Evolutionary conservation across 2,113 vertebrate genomes (phyloP).

Genomic region (Lathamus discolor): DNA sequence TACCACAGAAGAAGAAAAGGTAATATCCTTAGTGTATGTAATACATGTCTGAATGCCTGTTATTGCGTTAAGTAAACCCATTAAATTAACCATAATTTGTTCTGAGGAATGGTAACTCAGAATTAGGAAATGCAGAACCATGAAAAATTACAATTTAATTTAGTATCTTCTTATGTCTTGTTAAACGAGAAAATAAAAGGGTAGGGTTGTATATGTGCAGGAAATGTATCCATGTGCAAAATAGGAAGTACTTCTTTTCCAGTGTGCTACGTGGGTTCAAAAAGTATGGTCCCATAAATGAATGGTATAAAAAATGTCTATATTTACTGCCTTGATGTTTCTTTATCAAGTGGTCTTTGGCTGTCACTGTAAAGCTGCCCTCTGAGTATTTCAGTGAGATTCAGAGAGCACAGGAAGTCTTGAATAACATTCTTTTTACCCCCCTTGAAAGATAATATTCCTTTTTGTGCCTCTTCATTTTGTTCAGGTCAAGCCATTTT

Average conservation of each 20-base stretch:
- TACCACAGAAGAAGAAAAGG: neutral
- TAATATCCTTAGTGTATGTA: neutral
- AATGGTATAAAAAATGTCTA: neutral
- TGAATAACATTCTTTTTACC: neutral
- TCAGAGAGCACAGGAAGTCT: neutral
- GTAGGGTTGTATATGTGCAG: neutral
- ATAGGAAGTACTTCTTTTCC: neutral
- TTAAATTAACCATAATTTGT: neutral
- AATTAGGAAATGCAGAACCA: neutral
- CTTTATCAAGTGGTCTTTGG: neutral
- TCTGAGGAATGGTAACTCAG: neutral
- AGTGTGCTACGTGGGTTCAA: neutral
- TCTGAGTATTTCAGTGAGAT: neutral
- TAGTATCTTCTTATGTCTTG: neutral
- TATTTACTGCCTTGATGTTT: neutral
- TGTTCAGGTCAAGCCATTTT: neutral
- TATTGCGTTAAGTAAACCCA: neutral
- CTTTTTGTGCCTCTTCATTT: neutral
- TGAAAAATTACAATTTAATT: neutral
- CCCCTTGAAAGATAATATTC: neutral
- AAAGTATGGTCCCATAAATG: neutral
- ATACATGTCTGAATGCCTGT: neutral
- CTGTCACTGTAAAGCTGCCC: neutral
- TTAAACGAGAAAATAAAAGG: neutral
- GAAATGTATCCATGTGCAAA: neutral